Evolutionary conservation across 1,140 invertebrate species (phyloP).

Genomic region (Acromyrmex heyeri): DNA sequence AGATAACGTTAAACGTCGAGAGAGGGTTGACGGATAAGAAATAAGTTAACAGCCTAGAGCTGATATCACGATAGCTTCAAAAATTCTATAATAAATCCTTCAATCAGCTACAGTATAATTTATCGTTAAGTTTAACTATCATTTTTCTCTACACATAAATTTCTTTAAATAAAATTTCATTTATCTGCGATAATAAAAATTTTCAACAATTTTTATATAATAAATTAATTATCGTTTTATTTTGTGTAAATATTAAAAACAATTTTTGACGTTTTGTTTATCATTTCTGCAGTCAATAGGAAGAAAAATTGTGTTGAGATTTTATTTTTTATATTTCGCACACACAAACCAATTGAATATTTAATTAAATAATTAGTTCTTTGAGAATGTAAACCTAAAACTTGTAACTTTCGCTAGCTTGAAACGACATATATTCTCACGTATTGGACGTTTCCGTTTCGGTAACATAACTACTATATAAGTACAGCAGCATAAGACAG

Average conservation of each 20-base stretch:
- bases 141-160: not conserved
- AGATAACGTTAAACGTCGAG: constrained; percentile 50
- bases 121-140: not conserved
- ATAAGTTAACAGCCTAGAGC: constrained; percentile 32
- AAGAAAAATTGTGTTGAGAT: not conserved
- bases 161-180: not conserved
- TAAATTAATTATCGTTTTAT: not conserved
- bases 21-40: constrained; percentile 37
- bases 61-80: constrained; percentile 39
- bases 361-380: not conserved
- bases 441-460: constrained; percentile 10
- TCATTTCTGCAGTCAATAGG: not conserved
- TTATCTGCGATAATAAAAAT: not conserved
- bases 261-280: not conserved
- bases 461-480: too few species aligned
- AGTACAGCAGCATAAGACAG: not conserved
- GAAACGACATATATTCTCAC: not conserved
- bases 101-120: constrained; percentile 41
- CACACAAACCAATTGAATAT: not conserved
- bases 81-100: constrained; percentile 46
- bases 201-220: not conserved
- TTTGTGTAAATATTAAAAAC: not conserved
- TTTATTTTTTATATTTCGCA: not conserved
- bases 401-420: not conserved
- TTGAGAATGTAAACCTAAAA: not conserved